These are phyloP conservation scores for Mimachlamys varia DNA, from an alignment of 2,888 invertebrate genomes.

Conservation along the genomic window DNA sequence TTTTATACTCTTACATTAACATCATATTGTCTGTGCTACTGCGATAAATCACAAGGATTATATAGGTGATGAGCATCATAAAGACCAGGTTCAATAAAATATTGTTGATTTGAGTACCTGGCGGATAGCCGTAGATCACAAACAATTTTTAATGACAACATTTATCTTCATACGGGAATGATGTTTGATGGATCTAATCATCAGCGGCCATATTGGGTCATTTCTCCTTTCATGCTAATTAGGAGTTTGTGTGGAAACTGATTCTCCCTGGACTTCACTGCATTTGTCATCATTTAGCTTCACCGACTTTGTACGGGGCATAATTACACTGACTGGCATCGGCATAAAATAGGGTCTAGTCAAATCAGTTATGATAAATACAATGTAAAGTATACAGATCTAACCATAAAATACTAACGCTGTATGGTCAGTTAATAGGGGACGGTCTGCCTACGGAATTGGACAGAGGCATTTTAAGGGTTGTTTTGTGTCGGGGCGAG, in stretches of 20 bases:
- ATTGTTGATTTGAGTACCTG: too few relatives aligned
- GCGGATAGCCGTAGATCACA: neutral
- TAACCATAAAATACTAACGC: neutral
- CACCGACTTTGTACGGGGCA: neutral
- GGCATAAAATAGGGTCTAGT: neutral
- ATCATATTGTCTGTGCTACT: too few relatives aligned
- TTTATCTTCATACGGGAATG: neutral
- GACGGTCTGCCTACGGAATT: neutral
- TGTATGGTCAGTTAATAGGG: neutral
- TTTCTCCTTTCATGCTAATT: neutral
- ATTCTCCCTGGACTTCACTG: neutral
- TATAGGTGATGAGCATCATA: neutral
- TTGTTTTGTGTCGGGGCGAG: neutral
- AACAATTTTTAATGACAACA: neutral
- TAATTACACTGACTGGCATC: conserved; percentile 1
- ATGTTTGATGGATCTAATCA: neutral
- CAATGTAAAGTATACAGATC: neutral
- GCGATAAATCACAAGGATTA: too few relatives aligned
- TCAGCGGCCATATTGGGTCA: neutral
- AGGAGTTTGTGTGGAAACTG: neutral
- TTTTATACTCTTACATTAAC: too few relatives aligned
- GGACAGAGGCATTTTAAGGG: neutral
- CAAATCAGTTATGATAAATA: neutral
- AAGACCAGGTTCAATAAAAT: too few relatives aligned
- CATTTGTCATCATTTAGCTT: neutral